Evolutionary conservation across 2,888 invertebrate genomes (phyloP).

Genomic region (Temnothorax ravouxi): DNA sequence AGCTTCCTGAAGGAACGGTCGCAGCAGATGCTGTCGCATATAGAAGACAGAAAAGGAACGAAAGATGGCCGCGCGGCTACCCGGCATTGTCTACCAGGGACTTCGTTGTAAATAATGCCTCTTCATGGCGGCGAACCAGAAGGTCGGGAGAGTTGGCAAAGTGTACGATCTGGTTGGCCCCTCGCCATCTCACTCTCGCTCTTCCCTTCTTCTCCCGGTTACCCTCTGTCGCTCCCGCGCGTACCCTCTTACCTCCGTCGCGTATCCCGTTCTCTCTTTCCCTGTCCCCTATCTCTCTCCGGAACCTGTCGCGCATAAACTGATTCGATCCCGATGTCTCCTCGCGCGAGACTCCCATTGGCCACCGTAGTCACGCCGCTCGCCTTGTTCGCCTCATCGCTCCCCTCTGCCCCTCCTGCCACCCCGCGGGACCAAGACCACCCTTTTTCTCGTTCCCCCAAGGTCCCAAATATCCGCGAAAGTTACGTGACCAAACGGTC

Average conservation of each 20-base stretch:
- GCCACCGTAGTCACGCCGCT: constrained; percentile 78
- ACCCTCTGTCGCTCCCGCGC: constrained; percentile 10
- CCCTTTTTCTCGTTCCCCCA: constrained; percentile 61
- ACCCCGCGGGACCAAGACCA: constrained; percentile 57
- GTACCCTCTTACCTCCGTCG: constrained; percentile 48
- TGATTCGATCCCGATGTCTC: constrained; percentile 83
- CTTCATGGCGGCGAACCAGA: constrained; percentile 78
- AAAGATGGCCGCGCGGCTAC: constrained; percentile 82
- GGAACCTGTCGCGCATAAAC: constrained; percentile 85
- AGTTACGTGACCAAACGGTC: constrained; percentile 61
- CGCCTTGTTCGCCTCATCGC: constrained; percentile 75
- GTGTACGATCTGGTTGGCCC: constrained; percentile 80
- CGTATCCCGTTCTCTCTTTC: constrained; percentile 44
- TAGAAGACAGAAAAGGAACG: constrained; percentile 85
- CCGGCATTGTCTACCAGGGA: constrained; percentile 84
- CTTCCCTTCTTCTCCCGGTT: constrained; percentile 40
- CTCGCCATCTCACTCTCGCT: constrained; percentile 70
- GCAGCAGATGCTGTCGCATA: constrained; percentile 84
- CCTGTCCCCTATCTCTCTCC: constrained; percentile 70
- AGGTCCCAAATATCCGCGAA: constrained; percentile 70
- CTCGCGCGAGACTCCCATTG: constrained; percentile 78
- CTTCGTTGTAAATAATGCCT: constrained; percentile 85
- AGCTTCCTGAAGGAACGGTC: constrained; percentile 64
- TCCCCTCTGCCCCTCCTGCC: constrained; percentile 28
- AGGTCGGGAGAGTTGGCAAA: constrained; percentile 78